These are phyloP conservation scores for Bellardia bayeri DNA, from an alignment of 2,888 invertebrate species.

Conservation along the genomic window DNA sequence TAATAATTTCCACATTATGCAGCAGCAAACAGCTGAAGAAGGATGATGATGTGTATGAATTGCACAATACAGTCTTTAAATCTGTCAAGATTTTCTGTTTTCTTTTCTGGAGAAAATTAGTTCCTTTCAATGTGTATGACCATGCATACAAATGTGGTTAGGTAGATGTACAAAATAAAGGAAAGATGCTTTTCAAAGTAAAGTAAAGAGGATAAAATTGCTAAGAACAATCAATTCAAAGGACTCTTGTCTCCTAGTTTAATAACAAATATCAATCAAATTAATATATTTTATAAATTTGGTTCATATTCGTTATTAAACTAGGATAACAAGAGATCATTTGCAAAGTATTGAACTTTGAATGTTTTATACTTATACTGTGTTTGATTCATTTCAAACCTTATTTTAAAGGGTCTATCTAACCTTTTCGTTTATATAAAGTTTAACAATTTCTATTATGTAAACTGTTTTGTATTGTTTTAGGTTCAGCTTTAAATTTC, in stretches of 20 bases:
- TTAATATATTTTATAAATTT: too few species aligned
- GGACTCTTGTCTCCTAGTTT: too few species aligned
- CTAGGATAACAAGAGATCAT: too few species aligned
- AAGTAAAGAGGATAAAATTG: too few species aligned
- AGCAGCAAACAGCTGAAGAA: conserved; percentile 49
- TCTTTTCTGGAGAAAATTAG: conserved; percentile 6
- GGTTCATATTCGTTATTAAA: too few species aligned
- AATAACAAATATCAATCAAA: too few species aligned
- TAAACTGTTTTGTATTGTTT: neutral
- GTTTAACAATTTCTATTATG: neutral
- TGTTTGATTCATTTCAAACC: too few species aligned
- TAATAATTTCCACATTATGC: conserved; percentile 63
- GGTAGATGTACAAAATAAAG: neutral
- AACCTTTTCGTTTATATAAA: neutral
- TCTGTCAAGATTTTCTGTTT: conserved; percentile 7
- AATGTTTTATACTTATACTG: too few species aligned
- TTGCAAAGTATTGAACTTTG: too few species aligned
- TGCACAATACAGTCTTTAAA: conserved; percentile 28
- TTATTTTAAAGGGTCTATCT: too few species aligned
- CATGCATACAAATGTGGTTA: conserved; percentile 38
- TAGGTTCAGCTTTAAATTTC: neutral
- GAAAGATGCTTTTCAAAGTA: neutral
- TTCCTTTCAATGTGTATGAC: neutral
- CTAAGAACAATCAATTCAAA: too few species aligned
- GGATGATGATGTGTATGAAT: conserved; percentile 39